These are phyloP conservation scores for Stomatorhinus ivindoensis DNA, from an alignment of 2,113 vertebrate species.

Conservation along the genomic window DNA sequence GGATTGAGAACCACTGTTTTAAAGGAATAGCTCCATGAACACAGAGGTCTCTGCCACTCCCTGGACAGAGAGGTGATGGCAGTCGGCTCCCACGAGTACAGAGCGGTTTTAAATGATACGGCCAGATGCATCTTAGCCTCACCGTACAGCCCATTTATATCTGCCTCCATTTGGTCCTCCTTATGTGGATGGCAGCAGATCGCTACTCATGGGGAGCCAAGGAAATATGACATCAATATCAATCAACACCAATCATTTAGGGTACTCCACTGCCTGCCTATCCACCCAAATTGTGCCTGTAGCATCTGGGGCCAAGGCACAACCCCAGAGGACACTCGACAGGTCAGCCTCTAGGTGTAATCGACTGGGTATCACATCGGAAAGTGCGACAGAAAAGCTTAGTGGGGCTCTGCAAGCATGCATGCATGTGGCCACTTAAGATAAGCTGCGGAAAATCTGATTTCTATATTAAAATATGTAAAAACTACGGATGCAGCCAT, in stretches of 20 bases:
- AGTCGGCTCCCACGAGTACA: slow-evolving; percentile 3
- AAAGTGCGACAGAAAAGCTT: slow-evolving; percentile 27
- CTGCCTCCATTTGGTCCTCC: background rate
- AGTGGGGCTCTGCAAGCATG: slow-evolving; percentile 22
- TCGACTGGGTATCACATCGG: slow-evolving; percentile 49
- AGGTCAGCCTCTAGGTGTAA: slow-evolving; percentile 59
- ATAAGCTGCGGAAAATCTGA: background rate
- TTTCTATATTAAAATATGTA: background rate
- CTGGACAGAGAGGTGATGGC: background rate
- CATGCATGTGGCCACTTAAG: background rate
- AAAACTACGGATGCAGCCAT: background rate
- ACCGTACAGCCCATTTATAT: slow-evolving; percentile 23
- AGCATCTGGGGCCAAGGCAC: background rate
- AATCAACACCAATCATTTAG: slow-evolving; percentile 51
- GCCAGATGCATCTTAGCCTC: background rate
- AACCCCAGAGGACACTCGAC: slow-evolving; percentile 27
- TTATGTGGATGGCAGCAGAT: slow-evolving; percentile 23
- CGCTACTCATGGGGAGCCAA: slow-evolving; percentile 29
- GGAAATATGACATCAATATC: slow-evolving; percentile 59
- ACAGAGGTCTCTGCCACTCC: background rate
- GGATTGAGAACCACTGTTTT: no score
- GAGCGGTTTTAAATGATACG: background rate
- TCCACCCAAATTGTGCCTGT: slow-evolving; percentile 2
- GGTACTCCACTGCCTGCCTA: slow-evolving; percentile 48
- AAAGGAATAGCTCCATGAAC: background rate